Evolutionary conservation across 2,797 vertebrate species (phyloP).

Genomic region (Sylvilagus floridanus): DNA sequence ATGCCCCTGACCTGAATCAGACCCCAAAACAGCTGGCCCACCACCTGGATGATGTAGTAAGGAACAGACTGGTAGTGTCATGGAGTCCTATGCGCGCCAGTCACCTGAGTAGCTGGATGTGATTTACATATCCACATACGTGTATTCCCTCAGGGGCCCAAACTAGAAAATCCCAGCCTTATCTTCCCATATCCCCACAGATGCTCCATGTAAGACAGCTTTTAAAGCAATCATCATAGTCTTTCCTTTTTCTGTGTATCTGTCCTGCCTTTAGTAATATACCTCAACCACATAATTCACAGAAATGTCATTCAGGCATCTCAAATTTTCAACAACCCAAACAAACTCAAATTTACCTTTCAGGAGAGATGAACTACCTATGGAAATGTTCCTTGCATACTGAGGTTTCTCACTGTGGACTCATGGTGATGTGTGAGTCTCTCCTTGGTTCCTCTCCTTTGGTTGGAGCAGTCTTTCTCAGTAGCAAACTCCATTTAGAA

Average conservation of each 20-base stretch:
- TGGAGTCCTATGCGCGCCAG: neutral
- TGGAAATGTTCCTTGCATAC: neutral
- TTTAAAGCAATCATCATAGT: neutral
- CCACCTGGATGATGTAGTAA: neutral
- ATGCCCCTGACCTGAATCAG: neutral
- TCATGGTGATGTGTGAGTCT: neutral
- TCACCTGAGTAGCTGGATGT: neutral
- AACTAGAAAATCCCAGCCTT: slow-evolving; percentile 24
- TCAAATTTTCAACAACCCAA: slow-evolving; percentile 52
- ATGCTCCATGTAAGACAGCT: neutral
- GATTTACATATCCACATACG: neutral
- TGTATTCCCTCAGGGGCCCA: neutral
- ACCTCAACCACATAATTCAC: slow-evolving; percentile 39
- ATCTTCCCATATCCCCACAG: neutral
- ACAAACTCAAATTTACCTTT: slow-evolving; percentile 51
- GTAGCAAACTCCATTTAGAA: slow-evolving; percentile 9
- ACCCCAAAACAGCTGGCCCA: neutral
- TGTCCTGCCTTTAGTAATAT: slow-evolving; percentile 30
- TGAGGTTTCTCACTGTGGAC: neutral
- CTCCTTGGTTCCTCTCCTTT: neutral
- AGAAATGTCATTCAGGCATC: slow-evolving; percentile 42
- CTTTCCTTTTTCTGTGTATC: neutral
- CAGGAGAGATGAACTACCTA: neutral
- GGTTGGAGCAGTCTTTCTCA: neutral
- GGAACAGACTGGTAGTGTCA: neutral